phyloP scores from a whole-genome alignment of 2,888 invertebrate species.

The Parnassius smintheus region DNA sequence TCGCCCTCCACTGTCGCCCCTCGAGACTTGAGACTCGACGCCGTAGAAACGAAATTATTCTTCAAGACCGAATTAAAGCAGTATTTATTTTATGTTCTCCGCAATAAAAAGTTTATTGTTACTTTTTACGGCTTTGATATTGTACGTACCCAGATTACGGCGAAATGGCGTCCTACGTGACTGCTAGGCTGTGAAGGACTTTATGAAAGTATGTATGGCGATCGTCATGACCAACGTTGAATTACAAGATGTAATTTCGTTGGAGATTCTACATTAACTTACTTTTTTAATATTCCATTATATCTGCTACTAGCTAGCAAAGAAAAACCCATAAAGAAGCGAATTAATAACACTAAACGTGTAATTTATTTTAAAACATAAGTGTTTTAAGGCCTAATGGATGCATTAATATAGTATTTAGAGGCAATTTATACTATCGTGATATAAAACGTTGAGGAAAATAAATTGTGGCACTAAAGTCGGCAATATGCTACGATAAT shows the following conservation, averaged over 20 bases:
- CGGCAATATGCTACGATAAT: constrained; percentile 33
- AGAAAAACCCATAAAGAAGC: background rate
- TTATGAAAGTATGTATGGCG: background rate
- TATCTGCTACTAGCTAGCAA: background rate
- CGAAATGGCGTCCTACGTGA: constrained; percentile 23
- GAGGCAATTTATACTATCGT: constrained; percentile 24
- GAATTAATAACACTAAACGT: constrained; percentile 9
- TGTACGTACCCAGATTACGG: constrained; percentile 42
- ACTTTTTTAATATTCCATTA: constrained; percentile 1
- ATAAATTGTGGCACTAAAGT: constrained; percentile 34
- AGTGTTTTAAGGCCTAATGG: constrained; percentile 9
- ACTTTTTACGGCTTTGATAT: constrained; percentile 63
- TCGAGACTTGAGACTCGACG: constrained; percentile 34
- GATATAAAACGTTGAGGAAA: constrained; percentile 29
- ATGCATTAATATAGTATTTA: constrained; percentile 6
- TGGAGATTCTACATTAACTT: background rate
- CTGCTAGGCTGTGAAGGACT: constrained; percentile 10
- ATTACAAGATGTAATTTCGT: background rate
- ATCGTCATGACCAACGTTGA: background rate
- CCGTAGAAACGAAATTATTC: constrained; percentile 43
- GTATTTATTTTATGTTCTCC: constrained; percentile 63
- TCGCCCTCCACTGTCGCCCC: constrained; percentile 32
- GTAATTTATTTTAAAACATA: constrained; percentile 2
- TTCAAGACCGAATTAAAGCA: constrained; percentile 49
- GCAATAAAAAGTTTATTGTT: constrained; percentile 67